These are phyloP conservation scores for Bellardia pandia DNA, from an alignment of 2,888 invertebrate species.

Conservation along the genomic window DNA sequence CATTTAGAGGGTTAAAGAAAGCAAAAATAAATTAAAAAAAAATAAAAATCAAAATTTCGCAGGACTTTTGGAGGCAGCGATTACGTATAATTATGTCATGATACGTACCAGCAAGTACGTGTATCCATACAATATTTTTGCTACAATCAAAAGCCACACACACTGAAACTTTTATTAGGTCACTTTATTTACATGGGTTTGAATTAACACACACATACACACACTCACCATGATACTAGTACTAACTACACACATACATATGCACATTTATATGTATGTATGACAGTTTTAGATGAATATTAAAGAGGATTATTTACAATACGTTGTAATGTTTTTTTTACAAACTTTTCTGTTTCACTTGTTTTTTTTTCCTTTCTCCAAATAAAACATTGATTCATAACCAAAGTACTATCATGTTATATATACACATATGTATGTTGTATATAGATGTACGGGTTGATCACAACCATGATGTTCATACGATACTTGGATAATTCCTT, in stretches of 20 bases:
- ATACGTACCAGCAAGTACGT: conserved; percentile 17
- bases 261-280: not conserved
- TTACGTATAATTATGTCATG: conserved; percentile 55
- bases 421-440: too few relatives aligned
- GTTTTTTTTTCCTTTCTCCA: not conserved
- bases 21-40: not conserved
- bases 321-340: conserved; percentile 23
- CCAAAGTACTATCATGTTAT: not conserved
- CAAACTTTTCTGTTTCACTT: conserved; percentile 1
- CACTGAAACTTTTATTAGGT: conserved; percentile 61
- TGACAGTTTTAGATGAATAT: conserved; percentile 45
- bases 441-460: too few relatives aligned
- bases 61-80: conserved; percentile 49
- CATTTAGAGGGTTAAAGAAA: conserved; percentile 36
- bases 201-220: not conserved
- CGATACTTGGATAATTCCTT: conserved; percentile 31
- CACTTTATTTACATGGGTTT: conserved; percentile 40
- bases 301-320: conserved; percentile 62
- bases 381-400: conserved; percentile 46
- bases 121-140: conserved; percentile 1
- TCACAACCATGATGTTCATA: not conserved
- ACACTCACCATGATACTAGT: not conserved
- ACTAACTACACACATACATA: not conserved
- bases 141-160: conserved; percentile 10
- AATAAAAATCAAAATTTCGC: conserved; percentile 40